Conservation (phyloP, 2,797 vertebrate genomes). For the Sarcophilus harrisii region DNA sequence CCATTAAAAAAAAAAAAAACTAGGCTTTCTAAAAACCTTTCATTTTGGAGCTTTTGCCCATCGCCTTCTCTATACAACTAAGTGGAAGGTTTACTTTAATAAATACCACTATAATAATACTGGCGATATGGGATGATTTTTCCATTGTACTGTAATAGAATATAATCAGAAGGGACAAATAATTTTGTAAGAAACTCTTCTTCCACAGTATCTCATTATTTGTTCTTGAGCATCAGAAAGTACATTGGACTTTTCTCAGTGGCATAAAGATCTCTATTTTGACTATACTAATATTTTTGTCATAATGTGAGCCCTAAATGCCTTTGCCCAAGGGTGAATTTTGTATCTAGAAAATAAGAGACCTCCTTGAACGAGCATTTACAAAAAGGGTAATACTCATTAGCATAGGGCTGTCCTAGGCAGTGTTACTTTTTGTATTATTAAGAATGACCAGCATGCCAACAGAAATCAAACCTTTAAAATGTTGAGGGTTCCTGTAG, state of each 20-base stretch:
- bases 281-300: constrained; percentile 23
- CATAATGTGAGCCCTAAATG: neutral
- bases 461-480: neutral
- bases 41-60: neutral
- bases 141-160: constrained; percentile 15
- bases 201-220: constrained; percentile 12
- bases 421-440: neutral
- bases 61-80: neutral
- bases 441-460: neutral
- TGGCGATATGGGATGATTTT: constrained; percentile 21
- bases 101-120: neutral
- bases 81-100: constrained; percentile 29
- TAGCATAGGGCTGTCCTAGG: neutral
- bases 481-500: neutral
- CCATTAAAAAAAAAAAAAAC: neutral
- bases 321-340: neutral
- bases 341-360: neutral
- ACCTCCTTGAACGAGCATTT: neutral
- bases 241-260: neutral
- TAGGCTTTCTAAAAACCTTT: neutral
- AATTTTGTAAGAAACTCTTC: constrained; percentile 1
- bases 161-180: neutral
- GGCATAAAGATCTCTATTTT: constrained; percentile 14
- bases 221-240: constrained; percentile 22
- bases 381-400: neutral